Base-by-base conservation (phyloP, 2,113 vertebrate species). In the Tretioscincus oriximinensis region DNA sequence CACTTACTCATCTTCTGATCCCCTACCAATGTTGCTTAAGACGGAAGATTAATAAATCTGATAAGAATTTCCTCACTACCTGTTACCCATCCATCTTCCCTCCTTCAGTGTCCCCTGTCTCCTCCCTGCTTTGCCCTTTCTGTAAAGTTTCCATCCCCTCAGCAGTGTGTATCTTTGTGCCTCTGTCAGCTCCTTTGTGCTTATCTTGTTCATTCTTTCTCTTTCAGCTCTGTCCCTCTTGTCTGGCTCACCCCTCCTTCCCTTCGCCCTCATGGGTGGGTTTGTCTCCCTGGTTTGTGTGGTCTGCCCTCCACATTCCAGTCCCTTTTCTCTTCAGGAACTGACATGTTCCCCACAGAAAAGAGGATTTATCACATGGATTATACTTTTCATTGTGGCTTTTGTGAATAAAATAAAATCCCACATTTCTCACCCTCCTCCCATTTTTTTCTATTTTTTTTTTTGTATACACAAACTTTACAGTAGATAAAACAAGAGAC, bases 281-380 rank as follows among this genome's bases (percentile, higher is more conserved):
- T 92, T 91, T 84, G 85, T 86, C 78, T 70, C 77, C 78, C 83
- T 88, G 87, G 90, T 86, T 92, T 89, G 81, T 87, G 90, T 88
- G 86, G 86, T 85, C 90, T 92, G 90, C 86, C 85, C 78, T 86
- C 84, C 82, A 84, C 88, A 92, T 92, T 93, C 89, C 91, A 91
- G 21, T 54, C 89, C 83, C 88, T 90, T 82, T 90, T 90, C 88
- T 85, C 74, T 87, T 91, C 91, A 91, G 90, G 92, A 91, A 81
- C 85, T 82, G 88, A 90, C 92, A 91, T 1, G 91, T 92, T 88
- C 87, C 81, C 79, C 77, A 45, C 80, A 88, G 85, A 63, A 81
- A 87, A 73, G 80, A 87, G 83, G 71, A 71, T 85, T 88, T 90
- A 82, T 82, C 80, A 90, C 83, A 79, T 71, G 74, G 81, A 85